Base-by-base conservation (phyloP, 2,888 invertebrate species). In the Liopterus haemorrhoidalis region DNA sequence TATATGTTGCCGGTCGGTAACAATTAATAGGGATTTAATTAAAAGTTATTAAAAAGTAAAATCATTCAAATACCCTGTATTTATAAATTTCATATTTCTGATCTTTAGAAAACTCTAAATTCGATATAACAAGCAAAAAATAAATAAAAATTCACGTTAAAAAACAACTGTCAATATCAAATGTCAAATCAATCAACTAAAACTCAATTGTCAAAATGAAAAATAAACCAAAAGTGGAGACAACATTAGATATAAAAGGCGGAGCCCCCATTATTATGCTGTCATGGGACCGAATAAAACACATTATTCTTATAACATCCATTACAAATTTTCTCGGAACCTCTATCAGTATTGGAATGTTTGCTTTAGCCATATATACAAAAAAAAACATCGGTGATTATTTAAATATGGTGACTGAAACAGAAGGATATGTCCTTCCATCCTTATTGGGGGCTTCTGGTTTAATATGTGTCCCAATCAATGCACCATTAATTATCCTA, bases 331-430 rank as follows among this genome's bases (percentile, higher is more conserved):
- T 8, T 30, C 5, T 18, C 14, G 12, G 30, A 14, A 9, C 15
- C 4, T 11, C n/a, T 28, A 28, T 4, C 30, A 30, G 30, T 8
- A 11, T 15, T 16, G 30, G 11, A 9, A 30, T 18, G 15, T 30
- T 30, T 8, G 15, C 12, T 16, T 2, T 54, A 3, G 56, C 64
- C 1, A 43, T 63, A n/a, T 47, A 51, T 39, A 62, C 61, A 6
- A 51, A 59, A 46, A 54, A 42, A 12, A 55, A 57, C 30, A 41
- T 66, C 6, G 68, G 68, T 4, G 53, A 59, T 32, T 68, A 61
- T 46, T 59, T 69, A 4, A 62, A 68, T 41, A 58, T 69, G 59
- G 52, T 68, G 20, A 57, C 65, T 0, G 55, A 53, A 2, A 60
- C 60, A 2, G 65, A 65, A 38, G 66, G 67, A 3, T 59, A 62